A percentile compares a stretch with the other conserved stretches of the same genome.
These are phyloP conservation scores for Heteropelma amictum DNA, from an alignment of 2,888 invertebrate genomes.

Conservation along the genomic window DNA sequence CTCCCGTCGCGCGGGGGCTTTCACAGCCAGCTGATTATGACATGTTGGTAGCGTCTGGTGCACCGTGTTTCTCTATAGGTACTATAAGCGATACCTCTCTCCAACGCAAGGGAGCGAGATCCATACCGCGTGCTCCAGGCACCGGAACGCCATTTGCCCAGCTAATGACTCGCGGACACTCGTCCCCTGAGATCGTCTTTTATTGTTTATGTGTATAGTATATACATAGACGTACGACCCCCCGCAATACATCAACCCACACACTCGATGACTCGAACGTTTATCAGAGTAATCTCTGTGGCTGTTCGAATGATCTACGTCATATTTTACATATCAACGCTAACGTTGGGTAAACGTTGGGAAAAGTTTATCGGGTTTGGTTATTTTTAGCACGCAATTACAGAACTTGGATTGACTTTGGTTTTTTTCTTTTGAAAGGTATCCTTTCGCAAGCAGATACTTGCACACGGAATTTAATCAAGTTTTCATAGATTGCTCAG, in stretches of 20 bases:
- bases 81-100: constrained; percentile 15
- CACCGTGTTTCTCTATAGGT: constrained; percentile 42
- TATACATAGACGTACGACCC: not conserved
- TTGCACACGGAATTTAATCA: too few species aligned
- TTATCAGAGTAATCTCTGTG: constrained; percentile 9
- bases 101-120: constrained; percentile 48
- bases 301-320: not conserved
- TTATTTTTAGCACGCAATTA: too few species aligned
- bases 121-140: constrained; percentile 72
- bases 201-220: constrained; percentile 4
- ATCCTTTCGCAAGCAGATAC: too few species aligned
- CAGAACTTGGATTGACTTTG: too few species aligned
- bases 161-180: constrained; percentile 76
- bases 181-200: constrained; percentile 52
- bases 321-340: too few species aligned
- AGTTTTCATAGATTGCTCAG: too few species aligned
- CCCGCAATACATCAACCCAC: constrained; percentile 32
- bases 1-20: constrained; percentile 69
- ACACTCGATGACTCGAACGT: constrained; percentile 21
- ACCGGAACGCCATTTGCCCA: constrained; percentile 76
- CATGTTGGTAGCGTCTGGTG: constrained; percentile 72
- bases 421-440: too few species aligned
- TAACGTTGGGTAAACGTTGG: too few species aligned
- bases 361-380: too few species aligned
- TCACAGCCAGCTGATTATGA: constrained; percentile 77